Percentiles rank a stretch among this genome's conserved stretches.
Evolutionary conservation across 1,140 invertebrate species (phyloP).

Genomic region (Mycetomoellerius zeteki): DNA sequence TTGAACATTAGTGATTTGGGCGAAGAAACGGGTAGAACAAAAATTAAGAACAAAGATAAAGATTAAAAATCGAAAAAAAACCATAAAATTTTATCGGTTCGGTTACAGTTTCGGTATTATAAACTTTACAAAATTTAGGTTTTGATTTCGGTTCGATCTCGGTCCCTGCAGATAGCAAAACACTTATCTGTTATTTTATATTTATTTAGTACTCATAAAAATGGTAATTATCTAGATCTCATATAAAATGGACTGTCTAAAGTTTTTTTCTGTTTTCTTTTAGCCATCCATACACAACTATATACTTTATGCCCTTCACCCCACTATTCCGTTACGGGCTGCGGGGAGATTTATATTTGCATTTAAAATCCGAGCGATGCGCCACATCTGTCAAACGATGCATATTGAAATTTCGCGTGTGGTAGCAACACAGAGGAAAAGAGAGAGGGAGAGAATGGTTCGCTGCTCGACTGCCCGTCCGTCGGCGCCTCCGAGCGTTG

Average conservation of each 20-base stretch:
- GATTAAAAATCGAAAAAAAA: no score
- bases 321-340: conserved; percentile 48
- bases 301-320: not conserved
- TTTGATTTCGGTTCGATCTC: no score
- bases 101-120: no score
- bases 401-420: conserved; percentile 74
- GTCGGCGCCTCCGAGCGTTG: conserved; percentile 44
- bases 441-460: not conserved
- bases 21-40: no score
- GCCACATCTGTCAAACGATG: conserved; percentile 77
- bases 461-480: conserved; percentile 3
- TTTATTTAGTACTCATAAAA: conserved; percentile 5
- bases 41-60: no score
- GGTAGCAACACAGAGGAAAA: conserved; percentile 43
- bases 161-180: no score
- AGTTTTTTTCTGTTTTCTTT: conserved; percentile 14
- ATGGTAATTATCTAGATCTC: not conserved
- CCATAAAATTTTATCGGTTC: no score
- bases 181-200: not conserved
- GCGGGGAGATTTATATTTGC: conserved; percentile 76
- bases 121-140: no score
- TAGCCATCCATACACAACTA: not conserved
- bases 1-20: no score
- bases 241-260: not conserved
- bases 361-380: conserved; percentile 74